Evolutionary conservation across 2,797 vertebrate species (phyloP).

Genomic region (Manis pentadactyla): DNA sequence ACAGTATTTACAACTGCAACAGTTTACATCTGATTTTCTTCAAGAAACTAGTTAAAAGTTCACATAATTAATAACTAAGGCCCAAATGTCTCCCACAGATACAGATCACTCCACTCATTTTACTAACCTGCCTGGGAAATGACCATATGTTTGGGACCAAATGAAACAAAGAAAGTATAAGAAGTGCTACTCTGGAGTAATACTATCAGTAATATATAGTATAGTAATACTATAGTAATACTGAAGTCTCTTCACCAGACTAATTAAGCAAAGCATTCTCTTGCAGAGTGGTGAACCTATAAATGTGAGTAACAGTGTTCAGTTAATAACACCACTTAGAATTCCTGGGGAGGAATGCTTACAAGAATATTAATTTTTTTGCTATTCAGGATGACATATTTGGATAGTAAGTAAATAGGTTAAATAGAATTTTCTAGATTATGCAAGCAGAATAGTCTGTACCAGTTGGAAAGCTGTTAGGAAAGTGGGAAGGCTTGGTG

Average conservation of each 20-base stretch:
- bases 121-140: background rate
- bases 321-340: background rate
- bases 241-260: background rate
- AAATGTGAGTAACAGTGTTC: background rate
- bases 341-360: background rate
- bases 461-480: background rate
- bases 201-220: too few species aligned
- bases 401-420: background rate
- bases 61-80: slow-evolving; percentile 25
- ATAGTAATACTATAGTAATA: too few species aligned
- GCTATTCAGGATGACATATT: background rate
- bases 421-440: background rate
- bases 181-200: background rate
- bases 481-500: background rate
- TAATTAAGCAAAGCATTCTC: background rate
- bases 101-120: background rate
- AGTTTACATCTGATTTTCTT: background rate
- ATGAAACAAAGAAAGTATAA: background rate
- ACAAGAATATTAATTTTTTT: background rate
- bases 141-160: background rate
- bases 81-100: background rate
- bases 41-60: background rate
- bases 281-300: background rate
- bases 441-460: background rate
- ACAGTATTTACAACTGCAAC: background rate